Percentiles rank a stretch among this genome's conserved stretches.
These are phyloP conservation scores for Solenodon paradoxus DNA, from an alignment of 2,113 vertebrate genomes.

Conservation along the genomic window DNA sequence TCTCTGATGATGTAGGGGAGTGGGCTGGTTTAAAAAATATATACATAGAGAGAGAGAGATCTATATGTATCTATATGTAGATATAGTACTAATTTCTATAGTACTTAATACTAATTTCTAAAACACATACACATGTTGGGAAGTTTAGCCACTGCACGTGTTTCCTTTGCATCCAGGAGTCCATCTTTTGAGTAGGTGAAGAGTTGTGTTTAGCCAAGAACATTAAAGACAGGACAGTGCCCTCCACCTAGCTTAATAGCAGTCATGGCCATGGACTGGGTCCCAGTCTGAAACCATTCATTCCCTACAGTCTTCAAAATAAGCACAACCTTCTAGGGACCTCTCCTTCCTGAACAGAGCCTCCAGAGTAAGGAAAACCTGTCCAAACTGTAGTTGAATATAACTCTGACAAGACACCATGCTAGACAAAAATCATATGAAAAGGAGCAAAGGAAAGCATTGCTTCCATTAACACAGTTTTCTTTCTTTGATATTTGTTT, in stretches of 20 bases:
- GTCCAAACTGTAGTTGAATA: too few species aligned
- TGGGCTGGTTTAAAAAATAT: not conserved
- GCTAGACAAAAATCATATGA: not conserved
- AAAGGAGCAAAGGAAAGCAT: not conserved
- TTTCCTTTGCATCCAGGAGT: too few species aligned
- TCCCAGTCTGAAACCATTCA: not conserved
- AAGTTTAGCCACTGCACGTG: not conserved
- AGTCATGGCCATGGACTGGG: too few species aligned
- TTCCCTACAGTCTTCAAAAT: not conserved
- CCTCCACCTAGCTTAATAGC: not conserved
- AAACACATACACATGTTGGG: not conserved
- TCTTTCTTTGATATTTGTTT: not conserved
- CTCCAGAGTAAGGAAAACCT: not conserved
- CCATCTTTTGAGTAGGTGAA: not conserved
- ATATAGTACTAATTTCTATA: too few species aligned
- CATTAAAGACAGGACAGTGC: not conserved
- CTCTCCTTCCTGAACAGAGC: not conserved
- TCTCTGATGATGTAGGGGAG: fast-evolving
- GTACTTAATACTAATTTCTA: not conserved
- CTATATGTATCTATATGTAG: too few species aligned
- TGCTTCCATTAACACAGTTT: not conserved
- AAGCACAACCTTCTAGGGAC: not conserved
- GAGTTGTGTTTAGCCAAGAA: not conserved
- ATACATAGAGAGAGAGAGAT: too few species aligned
- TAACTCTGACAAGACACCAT: fast-evolving